Conservation (phyloP, 1,140 invertebrate genomes). For the Macrotrachela quadricornifera region DNA sequence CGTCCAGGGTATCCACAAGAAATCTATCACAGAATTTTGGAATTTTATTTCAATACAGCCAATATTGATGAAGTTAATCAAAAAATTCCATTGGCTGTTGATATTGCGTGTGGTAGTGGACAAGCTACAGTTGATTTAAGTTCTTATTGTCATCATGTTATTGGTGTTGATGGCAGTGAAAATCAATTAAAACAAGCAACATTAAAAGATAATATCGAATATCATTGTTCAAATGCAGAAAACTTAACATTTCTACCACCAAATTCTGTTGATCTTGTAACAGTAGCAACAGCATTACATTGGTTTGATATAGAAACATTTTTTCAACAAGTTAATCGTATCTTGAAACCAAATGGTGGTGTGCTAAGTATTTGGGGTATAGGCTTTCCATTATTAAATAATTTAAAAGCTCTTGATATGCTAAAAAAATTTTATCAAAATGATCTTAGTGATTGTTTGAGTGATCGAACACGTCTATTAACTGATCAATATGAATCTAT, state of each 20-base stretch:
- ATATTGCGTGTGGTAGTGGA: conserved; percentile 32
- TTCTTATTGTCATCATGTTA: conserved; percentile 22
- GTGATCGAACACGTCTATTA: no score
- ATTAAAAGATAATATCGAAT: conserved; percentile 13
- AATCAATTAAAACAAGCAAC: conserved; percentile 24
- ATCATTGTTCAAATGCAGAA: conserved; percentile 2
- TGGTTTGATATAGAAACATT: conserved; percentile 33
- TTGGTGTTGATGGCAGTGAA: conserved; percentile 26
- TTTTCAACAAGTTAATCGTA: conserved; percentile 27
- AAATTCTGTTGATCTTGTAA: no score
- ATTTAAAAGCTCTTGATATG: not conserved
- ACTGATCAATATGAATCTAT: no score
- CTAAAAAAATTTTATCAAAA: no score
- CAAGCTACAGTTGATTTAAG: conserved; percentile 25
- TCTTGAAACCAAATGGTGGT: conserved; percentile 24
- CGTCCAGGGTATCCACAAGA: no score
- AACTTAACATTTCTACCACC: no score
- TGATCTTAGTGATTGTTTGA: no score
- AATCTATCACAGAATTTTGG: no score
- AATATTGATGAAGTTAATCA: no score
- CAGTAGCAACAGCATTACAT: conserved; percentile 21
- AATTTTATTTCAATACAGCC: no score
- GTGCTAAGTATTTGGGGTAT: conserved; percentile 28
- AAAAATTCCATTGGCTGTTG: conserved; percentile 11
- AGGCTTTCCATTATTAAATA: conserved; percentile 9